Conservation (phyloP, 1,140 invertebrate genomes). For the Chrysoperla carnea region DNA sequence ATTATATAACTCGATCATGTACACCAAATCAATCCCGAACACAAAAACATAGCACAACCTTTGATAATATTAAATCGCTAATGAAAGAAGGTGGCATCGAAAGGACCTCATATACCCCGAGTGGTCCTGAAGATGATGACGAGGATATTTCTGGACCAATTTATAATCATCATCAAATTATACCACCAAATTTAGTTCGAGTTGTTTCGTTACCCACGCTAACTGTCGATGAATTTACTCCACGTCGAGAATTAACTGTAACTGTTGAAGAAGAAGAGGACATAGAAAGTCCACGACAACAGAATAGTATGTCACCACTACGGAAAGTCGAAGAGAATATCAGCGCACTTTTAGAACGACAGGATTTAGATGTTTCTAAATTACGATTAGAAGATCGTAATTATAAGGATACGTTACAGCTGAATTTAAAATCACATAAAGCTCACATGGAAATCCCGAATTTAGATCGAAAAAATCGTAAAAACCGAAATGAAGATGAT, state of each 20-base stretch:
- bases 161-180: not conserved
- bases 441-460: constrained; percentile 4
- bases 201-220: constrained; percentile 46
- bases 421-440: not conserved
- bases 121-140: constrained; percentile 29
- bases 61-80: constrained; percentile 59
- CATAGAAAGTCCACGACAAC: constrained; percentile 25
- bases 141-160: constrained; percentile 16
- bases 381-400: constrained; percentile 12
- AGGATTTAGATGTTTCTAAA: constrained; percentile 23
- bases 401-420: constrained; percentile 5
- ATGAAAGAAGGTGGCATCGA: constrained; percentile 45
- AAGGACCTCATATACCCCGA: constrained; percentile 17
- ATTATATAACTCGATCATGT: constrained; percentile 11
- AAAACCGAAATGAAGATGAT: constrained; percentile 27
- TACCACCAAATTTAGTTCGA: constrained; percentile 39
- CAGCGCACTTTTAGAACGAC: constrained; percentile 33
- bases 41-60: constrained; percentile 56
- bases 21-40: constrained; percentile 26
- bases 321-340: constrained; percentile 47
- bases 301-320: constrained; percentile 33
- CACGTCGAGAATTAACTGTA: constrained; percentile 27
- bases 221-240: constrained; percentile 29
- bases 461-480: constrained; percentile 18
- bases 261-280: constrained; percentile 44